Evolutionary conservation across 2,797 vertebrate species (phyloP), one percentile per base, ranked within the genome.

Genomic region (Spizella passerina): DNA sequence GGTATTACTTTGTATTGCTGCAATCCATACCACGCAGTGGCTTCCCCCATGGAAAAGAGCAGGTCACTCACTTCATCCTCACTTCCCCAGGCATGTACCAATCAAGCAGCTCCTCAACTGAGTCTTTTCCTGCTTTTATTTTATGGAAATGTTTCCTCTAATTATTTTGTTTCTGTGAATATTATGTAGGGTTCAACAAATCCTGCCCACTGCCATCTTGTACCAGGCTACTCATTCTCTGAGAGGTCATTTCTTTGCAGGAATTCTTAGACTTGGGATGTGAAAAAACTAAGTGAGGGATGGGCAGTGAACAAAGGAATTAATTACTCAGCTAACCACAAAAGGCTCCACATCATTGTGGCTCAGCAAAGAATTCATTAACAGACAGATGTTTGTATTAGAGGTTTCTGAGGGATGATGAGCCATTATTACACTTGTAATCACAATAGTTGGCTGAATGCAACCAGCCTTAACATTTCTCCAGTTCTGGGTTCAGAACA

Each of bases 341-440:
- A 4, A 27, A 73, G 63, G 66, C 69, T 71, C 57, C 30, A 12
- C 19, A 18, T 82, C 39, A 76, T 10, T 63, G 52, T 73, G 60
- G 66, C n/a, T 85, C 38, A 82, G 64, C 68, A 83, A 83, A 75
- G 49, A 78, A 70, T 50, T 94, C 61, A 86, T 94, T 86, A 83
- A 19, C 29, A 69, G 52, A 66, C 52, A 91, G 52, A 91, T 82
- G 61, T 88, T 90, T 66, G 7, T 50, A 32, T 71, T 61, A 36
- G 38, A 57, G 34, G 41, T 81, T 88, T 90, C 76, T 75, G 34
- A 24, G 53, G 44, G 24, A 64, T 52, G 46, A 53, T 32, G 57
- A 78, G 66, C 73, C 57, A 53, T 72, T 68, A 79, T 57, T 50
- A 50, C 17, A n/a, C 4, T 75, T 61, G 26, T 1, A 82, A 23